Base-by-base conservation (phyloP, 2,797 vertebrate species). In the Pseudochromis fuscus region DNA sequence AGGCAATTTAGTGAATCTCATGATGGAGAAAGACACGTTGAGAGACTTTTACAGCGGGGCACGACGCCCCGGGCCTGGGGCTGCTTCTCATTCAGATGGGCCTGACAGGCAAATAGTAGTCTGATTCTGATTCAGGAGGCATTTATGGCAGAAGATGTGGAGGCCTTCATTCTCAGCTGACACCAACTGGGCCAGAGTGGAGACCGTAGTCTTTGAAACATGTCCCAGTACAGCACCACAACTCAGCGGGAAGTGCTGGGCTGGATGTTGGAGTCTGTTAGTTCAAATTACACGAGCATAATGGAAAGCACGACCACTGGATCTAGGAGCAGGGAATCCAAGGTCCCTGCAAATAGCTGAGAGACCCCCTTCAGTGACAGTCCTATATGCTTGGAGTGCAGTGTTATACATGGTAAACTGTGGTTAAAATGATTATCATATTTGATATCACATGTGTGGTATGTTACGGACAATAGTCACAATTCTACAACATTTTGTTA, bases 271-370 rank as follows among this genome's bases (percentile, higher is more conserved):
- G 56, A 84, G 58, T 82, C 51, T 52, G 62, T 62, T 72, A 60
- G 74, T 64, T 81, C 35, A 70, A 69, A 82, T 83, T 67, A 78
- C 66, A 80, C 53, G 73, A 60, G 57, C 63, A 83, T 80, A 78
- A 75, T 52, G 37, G 16, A 78, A 83, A 77, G 33, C 24, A 40
- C 37, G 31, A 56, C 13, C n/a, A 69, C 24, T 38, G 61, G 37
- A 72, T 42, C 28, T 45, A 33, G 1, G 59, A 51, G 44, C 38
- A 75, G 46, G 2, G 11, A 59, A 64, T 73, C 51, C 52, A 64
- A 57, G 35, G n/a, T 9, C 11, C 58, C 72, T 16, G 12, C 4
- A 21, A 59, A 67, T 45, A 65, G 42, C 55, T 50, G 42, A 64
- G 62, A 56, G 37, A 35, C 19, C 27, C 25, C 12, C 33, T 33